These are phyloP conservation scores for Xestobium rufovillosum DNA, from an alignment of 2,888 invertebrate genomes.

Conservation along the genomic window DNA sequence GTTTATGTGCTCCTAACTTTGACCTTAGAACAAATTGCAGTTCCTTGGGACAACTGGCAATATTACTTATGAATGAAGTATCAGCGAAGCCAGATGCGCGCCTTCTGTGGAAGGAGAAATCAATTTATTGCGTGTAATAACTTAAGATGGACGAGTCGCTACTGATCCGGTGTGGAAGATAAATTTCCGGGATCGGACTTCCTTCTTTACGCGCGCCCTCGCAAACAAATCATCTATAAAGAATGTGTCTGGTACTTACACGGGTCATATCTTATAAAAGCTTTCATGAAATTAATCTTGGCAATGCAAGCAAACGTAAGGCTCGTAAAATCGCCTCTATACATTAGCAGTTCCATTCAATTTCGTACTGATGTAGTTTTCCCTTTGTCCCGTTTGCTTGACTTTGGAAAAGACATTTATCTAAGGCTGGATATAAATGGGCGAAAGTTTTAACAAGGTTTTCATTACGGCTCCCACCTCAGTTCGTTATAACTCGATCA, in stretches of 20 bases:
- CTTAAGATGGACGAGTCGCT: too few relatives aligned
- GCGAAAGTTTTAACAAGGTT: slow-evolving; percentile 40
- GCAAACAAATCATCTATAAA: too few relatives aligned
- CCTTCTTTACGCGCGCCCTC: too few relatives aligned
- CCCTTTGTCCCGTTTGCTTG: slow-evolving; percentile 32
- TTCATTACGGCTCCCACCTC: slow-evolving; percentile 36
- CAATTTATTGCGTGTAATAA: too few relatives aligned
- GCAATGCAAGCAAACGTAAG: slow-evolving; percentile 21
- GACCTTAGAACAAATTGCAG: too few relatives aligned
- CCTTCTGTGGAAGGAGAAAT: too few relatives aligned
- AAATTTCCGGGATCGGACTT: too few relatives aligned
- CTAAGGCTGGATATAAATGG: slow-evolving; percentile 35
- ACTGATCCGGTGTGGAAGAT: too few relatives aligned
- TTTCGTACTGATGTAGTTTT: slow-evolving; percentile 33
- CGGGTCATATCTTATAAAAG: slow-evolving; percentile 19
- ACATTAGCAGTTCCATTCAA: slow-evolving; percentile 36
- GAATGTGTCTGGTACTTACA: slow-evolving; percentile 1
- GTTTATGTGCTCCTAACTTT: too few relatives aligned
- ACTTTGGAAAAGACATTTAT: slow-evolving; percentile 37
- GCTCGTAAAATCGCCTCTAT: slow-evolving; percentile 22
- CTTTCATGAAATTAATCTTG: slow-evolving; percentile 27
- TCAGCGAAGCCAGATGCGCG: too few relatives aligned
- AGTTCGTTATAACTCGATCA: slow-evolving; percentile 30
- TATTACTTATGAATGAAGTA: too few relatives aligned
- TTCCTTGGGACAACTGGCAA: too few relatives aligned